phyloP scores from a whole-genome alignment of 2,797 vertebrate species.

The Bovichtus diacanthus region DNA sequence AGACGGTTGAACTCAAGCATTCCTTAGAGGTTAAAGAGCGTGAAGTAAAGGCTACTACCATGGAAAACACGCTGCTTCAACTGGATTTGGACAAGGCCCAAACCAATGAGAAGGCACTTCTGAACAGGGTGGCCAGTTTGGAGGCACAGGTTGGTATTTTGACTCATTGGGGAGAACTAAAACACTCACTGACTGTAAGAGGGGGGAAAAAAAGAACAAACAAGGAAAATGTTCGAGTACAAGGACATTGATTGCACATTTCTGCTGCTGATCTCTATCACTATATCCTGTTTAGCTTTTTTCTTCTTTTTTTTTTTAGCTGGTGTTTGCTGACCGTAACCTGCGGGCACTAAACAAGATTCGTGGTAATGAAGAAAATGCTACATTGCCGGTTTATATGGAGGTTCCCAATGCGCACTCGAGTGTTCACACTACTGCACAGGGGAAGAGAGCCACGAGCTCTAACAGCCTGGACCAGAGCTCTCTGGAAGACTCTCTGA shows the following conservation, averaged over 20 bases:
- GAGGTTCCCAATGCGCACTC: conserved; percentile 42
- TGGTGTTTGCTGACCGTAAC: conserved; percentile 79
- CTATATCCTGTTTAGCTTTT: no score
- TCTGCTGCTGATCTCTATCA: background rate
- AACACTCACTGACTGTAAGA: no score
- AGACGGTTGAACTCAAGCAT: conserved; percentile 79
- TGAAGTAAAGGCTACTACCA: conserved; percentile 79
- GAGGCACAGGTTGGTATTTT: conserved; percentile 88
- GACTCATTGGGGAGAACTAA: background rate
- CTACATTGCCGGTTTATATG: conserved; percentile 8
- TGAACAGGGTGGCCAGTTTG: conserved; percentile 83
- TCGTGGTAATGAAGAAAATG: conserved; percentile 21
- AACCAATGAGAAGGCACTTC: conserved; percentile 82
- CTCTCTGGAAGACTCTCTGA: conserved; percentile 86
- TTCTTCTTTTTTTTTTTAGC: conserved; percentile 45
- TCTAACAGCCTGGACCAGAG: conserved; percentile 89
- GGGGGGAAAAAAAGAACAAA: no score
- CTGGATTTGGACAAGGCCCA: conserved; percentile 85
- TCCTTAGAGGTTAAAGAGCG: conserved; percentile 79
- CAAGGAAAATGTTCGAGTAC: background rate
- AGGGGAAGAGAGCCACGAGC: conserved; percentile 75
- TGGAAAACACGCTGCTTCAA: conserved; percentile 82
- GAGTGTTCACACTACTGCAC: conserved; percentile 38
- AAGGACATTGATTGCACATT: background rate
- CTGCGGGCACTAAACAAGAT: conserved; percentile 82